Evolutionary conservation across 37 sponge, comb jelly and placozoan species (phyloP).

Genomic region (Oopsacas minuta): DNA sequence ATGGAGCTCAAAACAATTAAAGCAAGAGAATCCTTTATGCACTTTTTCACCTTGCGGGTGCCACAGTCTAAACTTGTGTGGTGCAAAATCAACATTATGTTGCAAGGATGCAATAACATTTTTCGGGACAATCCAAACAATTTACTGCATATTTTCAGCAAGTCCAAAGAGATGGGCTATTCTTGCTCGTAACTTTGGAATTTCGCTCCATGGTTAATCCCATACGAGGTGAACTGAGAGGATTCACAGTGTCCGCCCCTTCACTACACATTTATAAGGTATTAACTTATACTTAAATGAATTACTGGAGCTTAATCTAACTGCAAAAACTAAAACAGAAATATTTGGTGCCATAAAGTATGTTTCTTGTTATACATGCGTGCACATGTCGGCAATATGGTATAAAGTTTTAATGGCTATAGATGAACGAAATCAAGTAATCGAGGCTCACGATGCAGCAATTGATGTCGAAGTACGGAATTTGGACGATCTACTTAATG

Average conservation of each 20-base stretch:
- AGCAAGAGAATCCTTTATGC: constrained; percentile 20
- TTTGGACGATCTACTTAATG: constrained; percentile 17
- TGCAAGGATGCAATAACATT: constrained; percentile 26
- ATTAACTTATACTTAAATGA: background rate
- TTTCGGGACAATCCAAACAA: constrained; percentile 22
- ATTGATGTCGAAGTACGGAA: constrained; percentile 9
- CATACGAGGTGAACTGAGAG: constrained; percentile 14
- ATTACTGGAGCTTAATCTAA: constrained; percentile 16
- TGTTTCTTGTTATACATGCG: constrained; percentile 13
- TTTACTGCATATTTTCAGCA: constrained; percentile 23
- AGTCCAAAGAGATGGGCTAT: constrained; percentile 22
- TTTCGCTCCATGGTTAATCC: constrained; percentile 6
- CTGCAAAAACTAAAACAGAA: constrained; percentile 11
- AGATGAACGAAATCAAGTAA: background rate
- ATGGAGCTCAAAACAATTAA: constrained; percentile 20
- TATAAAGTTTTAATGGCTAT: constrained; percentile 6
- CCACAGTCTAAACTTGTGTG: constrained; percentile 24
- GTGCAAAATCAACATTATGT: constrained; percentile 14
- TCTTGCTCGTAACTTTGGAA: constrained; percentile 8
- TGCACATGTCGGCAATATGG: constrained; percentile 18
- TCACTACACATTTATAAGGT: constrained; percentile 8
- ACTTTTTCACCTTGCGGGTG: constrained; percentile 16
- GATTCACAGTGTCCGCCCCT: constrained; percentile 15
- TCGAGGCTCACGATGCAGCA: constrained; percentile 12
- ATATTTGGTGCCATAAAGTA: background rate